Percentiles rank a stretch among this genome's conserved stretches.
Evolutionary conservation across 2,113 vertebrate genomes (phyloP).

Genomic region (Erythrocercus mccallii): DNA sequence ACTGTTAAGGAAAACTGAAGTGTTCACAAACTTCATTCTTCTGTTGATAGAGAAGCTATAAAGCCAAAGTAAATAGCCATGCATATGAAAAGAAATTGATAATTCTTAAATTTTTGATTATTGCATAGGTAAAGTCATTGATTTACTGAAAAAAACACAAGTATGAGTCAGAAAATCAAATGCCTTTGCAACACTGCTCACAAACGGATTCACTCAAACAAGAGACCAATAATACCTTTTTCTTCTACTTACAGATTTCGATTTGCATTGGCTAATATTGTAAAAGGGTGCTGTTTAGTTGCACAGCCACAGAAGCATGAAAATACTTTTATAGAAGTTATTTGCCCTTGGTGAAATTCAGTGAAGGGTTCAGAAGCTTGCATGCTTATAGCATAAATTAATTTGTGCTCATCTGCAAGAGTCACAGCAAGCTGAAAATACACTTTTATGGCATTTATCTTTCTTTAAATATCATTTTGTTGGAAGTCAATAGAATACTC

Average conservation of each 20-base stretch:
- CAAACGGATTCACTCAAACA: background rate
- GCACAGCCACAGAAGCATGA: background rate
- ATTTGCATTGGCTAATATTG: conserved; percentile 10
- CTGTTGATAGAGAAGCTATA: background rate
- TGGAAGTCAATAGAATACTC: background rate
- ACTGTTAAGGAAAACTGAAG: background rate
- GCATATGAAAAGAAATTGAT: background rate
- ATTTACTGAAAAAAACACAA: background rate
- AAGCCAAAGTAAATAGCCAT: background rate
- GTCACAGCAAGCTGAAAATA: background rate
- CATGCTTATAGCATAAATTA: conserved; percentile 12
- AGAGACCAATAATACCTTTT: background rate
- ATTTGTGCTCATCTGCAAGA: conserved; percentile 1
- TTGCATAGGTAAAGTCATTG: background rate
- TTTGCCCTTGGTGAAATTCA: conserved; percentile 21
- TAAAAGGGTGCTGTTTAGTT: background rate
- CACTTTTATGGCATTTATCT: background rate
- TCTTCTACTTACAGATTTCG: background rate
- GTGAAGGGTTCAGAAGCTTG: background rate
- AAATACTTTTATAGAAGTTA: conserved; percentile 10
- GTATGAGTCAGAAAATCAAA: background rate
- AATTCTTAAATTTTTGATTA: background rate
- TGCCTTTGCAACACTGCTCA: background rate
- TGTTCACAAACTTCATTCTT: background rate
- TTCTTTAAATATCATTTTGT: background rate